A percentile compares a stretch with the other conserved stretches of the same genome.
Evolutionary conservation across 2,888 invertebrate genomes (phyloP).

Genomic region (Sympetrum striolatum): DNA sequence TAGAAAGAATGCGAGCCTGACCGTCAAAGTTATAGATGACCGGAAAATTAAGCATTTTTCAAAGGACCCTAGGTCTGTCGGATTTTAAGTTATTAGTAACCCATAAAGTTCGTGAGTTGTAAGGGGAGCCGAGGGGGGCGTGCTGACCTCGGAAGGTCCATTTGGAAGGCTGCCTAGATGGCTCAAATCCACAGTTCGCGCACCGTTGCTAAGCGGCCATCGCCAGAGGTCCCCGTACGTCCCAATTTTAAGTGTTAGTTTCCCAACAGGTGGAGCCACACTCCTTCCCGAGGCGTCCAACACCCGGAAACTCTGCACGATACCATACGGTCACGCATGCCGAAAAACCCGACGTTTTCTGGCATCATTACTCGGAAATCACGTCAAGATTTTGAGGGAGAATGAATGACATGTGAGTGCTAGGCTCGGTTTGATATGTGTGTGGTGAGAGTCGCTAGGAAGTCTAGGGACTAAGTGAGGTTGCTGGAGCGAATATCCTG

Average conservation of each 20-base stretch:
- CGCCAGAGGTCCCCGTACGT: background rate
- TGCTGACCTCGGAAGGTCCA: background rate
- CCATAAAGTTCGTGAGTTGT: too few species aligned
- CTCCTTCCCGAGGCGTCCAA: background rate
- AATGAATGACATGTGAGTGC: background rate
- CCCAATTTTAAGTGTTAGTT: background rate
- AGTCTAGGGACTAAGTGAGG: too few species aligned
- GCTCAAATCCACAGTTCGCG: background rate
- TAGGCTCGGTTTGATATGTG: background rate
- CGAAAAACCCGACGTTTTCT: background rate
- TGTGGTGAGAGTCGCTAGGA: too few species aligned
- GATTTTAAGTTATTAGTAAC: too few species aligned
- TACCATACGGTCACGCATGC: background rate
- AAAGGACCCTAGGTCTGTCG: too few species aligned
- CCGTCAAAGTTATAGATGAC: too few species aligned
- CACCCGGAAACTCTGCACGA: background rate
- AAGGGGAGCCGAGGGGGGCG: background rate
- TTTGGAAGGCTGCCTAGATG: background rate
- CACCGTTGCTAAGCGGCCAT: background rate
- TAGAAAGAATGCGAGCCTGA: too few species aligned
- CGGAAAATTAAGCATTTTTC: too few species aligned
- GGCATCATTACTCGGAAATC: background rate
- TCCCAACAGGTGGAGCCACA: background rate
- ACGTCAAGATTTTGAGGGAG: background rate
- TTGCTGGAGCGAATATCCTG: too few species aligned